phyloP scores from a whole-genome alignment of 2,797 vertebrate genomes.

The Bradypus variegatus region DNA sequence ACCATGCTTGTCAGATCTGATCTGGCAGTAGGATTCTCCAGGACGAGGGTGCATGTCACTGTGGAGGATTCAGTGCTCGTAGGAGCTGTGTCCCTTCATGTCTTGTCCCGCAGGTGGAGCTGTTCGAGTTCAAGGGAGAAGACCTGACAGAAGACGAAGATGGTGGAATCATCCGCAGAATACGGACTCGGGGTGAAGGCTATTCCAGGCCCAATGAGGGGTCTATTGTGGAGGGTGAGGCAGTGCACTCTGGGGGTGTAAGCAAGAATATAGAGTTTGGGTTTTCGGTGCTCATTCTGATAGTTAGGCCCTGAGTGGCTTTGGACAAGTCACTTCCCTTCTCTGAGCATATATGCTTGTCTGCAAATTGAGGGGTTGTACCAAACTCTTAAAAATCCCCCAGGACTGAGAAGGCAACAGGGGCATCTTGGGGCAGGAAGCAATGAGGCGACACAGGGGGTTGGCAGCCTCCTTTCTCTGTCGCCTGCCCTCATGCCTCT shows the following conservation, averaged over 20 bases:
- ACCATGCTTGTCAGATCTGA: neutral
- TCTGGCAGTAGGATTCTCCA: neutral
- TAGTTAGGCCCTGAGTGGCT: neutral
- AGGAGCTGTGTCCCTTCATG: neutral
- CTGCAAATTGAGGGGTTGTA: neutral
- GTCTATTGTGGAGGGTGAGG: constrained; percentile 87
- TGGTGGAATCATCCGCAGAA: constrained; percentile 91
- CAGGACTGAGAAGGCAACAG: neutral
- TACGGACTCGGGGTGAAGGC: constrained; percentile 87
- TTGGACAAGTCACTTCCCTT: neutral
- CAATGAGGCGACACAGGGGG: neutral
- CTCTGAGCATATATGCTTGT: neutral
- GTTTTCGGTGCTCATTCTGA: neutral
- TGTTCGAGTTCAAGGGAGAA: constrained; percentile 93
- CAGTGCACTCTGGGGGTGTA: neutral
- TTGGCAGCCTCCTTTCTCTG: neutral
- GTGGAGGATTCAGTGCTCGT: neutral
- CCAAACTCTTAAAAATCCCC: neutral
- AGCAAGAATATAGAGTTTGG: neutral
- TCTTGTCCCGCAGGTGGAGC: constrained; percentile 82
- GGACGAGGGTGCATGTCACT: neutral
- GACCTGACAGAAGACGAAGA: constrained; percentile 93
- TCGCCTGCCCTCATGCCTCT: neutral
- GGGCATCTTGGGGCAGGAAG: neutral
- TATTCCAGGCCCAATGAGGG: constrained; percentile 95